A percentile compares a stretch with the other conserved stretches of the same genome.
These are phyloP conservation scores for Auanema sp. DNA, from an alignment of 2,888 invertebrate genomes.

Conservation along the genomic window DNA sequence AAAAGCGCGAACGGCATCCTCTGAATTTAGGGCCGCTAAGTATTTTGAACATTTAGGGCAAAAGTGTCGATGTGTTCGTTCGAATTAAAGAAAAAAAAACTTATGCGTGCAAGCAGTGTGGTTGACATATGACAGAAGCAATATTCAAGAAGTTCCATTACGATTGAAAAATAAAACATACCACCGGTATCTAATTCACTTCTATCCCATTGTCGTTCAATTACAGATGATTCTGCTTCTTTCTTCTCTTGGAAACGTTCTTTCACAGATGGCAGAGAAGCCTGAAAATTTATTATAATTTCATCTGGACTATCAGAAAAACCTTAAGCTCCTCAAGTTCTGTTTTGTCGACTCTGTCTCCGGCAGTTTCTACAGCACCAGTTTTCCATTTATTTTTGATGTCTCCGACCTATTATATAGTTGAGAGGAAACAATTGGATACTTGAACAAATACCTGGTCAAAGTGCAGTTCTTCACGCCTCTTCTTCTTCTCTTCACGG, in stretches of 20 bases:
- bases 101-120: neutral
- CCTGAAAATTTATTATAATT: neutral
- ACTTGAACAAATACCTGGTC: constrained; percentile 31
- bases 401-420: constrained; percentile 48
- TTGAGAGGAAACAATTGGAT: constrained; percentile 20
- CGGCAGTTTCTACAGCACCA: constrained; percentile 62
- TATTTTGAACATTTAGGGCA: neutral
- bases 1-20: constrained; percentile 38
- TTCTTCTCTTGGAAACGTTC: constrained; percentile 60
- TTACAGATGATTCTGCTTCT: constrained; percentile 29
- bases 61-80: constrained; percentile 1
- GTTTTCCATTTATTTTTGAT: constrained; percentile 64
- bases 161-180: constrained; percentile 19
- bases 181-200: constrained; percentile 58
- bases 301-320: neutral
- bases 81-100: constrained; percentile 1
- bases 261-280: constrained; percentile 43
- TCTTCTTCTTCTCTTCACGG: constrained; percentile 35
- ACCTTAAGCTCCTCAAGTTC: constrained; percentile 62
- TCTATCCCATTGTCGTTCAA: constrained; percentile 52
- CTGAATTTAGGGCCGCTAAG: neutral
- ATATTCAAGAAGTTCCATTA: neutral
- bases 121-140: constrained; percentile 11
- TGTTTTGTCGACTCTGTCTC: constrained; percentile 51
- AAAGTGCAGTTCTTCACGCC: constrained; percentile 47